Evolutionary conservation across 2,113 vertebrate species (phyloP).

Genomic region (Epinephelus cyanopodus): DNA sequence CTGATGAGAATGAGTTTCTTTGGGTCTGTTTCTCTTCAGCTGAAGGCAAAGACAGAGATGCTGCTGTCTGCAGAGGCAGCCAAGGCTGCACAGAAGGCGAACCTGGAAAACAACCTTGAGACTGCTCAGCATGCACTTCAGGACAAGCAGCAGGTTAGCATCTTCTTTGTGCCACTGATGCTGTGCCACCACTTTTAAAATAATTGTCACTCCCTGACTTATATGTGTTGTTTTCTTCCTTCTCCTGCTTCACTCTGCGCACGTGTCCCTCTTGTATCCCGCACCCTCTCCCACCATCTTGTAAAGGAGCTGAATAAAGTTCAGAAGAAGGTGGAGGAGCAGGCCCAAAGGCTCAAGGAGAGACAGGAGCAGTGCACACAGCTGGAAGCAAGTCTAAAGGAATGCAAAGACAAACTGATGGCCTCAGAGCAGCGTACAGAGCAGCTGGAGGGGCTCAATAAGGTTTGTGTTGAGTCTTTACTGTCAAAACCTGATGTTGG

Average conservation of each 20-base stretch:
- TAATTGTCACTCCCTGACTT: background rate
- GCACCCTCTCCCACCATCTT: background rate
- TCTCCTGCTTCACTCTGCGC: background rate
- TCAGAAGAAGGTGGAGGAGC: conserved; percentile 89
- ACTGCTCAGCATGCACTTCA: conserved; percentile 95
- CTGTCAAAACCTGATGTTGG: background rate
- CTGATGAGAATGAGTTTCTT: background rate
- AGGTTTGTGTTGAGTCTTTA: conserved; percentile 84
- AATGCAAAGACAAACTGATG: conserved; percentile 91
- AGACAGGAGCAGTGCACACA: conserved; percentile 91
- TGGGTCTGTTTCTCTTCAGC: conserved; percentile 78
- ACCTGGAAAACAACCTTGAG: conserved; percentile 96
- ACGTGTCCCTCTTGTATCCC: background rate
- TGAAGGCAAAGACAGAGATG: conserved; percentile 98
- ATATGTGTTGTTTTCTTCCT: background rate
- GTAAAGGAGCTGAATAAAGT: conserved; percentile 92
- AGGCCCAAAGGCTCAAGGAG: conserved; percentile 87
- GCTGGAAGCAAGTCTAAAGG: conserved; percentile 91
- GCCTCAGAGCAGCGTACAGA: conserved; percentile 91
- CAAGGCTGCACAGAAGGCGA: conserved; percentile 93
- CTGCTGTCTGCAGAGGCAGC: conserved; percentile 95
- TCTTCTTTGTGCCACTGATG: background rate
- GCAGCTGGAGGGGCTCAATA: conserved; percentile 88
- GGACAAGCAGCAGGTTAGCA: conserved; percentile 95
- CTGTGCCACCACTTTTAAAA: background rate